Percentiles rank a stretch among this genome's conserved stretches.
These are phyloP conservation scores for Phalacrocorax carbo DNA, from an alignment of 2,113 vertebrate species.

Conservation along the genomic window DNA sequence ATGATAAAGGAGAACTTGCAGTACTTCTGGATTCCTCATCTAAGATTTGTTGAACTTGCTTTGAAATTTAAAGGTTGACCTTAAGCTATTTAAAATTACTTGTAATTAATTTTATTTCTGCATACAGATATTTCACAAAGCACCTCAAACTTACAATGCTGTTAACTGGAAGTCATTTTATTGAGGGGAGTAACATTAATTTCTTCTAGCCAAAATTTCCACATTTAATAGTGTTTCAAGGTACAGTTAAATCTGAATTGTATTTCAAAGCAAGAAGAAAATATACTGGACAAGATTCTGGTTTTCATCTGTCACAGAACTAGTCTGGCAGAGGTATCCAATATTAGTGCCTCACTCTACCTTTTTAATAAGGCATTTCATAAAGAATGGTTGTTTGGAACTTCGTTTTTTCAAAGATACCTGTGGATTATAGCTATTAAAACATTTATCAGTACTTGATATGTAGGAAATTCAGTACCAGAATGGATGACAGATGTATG, in stretches of 20 bases:
- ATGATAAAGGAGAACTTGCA: neutral
- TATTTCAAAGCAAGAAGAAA: slow-evolving; percentile 22
- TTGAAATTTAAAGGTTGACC: neutral
- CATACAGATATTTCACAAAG: neutral
- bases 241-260: neutral
- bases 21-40: neutral
- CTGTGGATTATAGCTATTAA: slow-evolving; percentile 67
- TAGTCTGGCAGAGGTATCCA: neutral
- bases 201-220: neutral
- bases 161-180: neutral
- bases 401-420: slow-evolving; percentile 33
- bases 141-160: neutral
- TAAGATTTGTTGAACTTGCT: neutral
- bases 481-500: neutral
- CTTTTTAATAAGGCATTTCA: neutral
- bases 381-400: neutral
- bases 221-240: neutral
- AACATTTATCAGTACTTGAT: neutral
- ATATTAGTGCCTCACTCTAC: neutral
- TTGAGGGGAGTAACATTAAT: neutral
- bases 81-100: neutral
- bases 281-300: neutral
- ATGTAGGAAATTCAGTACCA: neutral
- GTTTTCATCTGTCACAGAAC: neutral
- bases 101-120: neutral